Evolutionary conservation across 2,113 vertebrate genomes (phyloP), one percentile per base, ranked within the genome.

Genomic region (Pao palembangensis): DNA sequence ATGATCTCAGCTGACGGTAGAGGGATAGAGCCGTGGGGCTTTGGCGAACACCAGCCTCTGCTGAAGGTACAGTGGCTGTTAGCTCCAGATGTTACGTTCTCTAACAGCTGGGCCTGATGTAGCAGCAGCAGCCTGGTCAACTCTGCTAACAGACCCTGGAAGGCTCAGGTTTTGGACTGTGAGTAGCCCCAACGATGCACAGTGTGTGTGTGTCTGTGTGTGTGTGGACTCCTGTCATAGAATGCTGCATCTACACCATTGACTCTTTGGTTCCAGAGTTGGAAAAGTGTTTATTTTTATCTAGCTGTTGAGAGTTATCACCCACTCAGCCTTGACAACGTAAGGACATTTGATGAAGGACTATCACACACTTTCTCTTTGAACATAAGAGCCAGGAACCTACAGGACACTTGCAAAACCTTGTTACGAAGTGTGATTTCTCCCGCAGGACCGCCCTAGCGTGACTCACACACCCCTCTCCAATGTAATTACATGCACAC

Each of bases 91-190:
- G 55, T 69, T 41, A 65, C 63, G 73, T 78, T 78, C 71, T 76
- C 75, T 49, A 67, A 82, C 83, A 77, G 79, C 78, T 79, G 8
- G 21, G 75, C 84, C 82, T 85, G 79, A 82, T 82, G 21, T 3
- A 23, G 75, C 69, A 79, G 71, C 65, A 76, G 77, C 60, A 73
- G 69, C 78, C 85, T 87, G 82, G 83, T 77, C 81, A 66, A 65
- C 61, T 79, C 71, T 74, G 79, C 69, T 0, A 15, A 67, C 83
- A 85, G 84, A 83, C 58, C 49, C 68, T 75, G 63, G 49, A 60
- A 58, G 67, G 68, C 58, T 58, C 71, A 66, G 81, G 70, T 79
- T 81, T 61, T n/a, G 51, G 67, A 69, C 65, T 76, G 79, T 69
- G 78, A 69, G 52, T 20, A 2, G 59, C 68, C 73, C 67, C 78